These are phyloP conservation scores for Drosophila equinoxialis DNA, from an alignment of 1,140 invertebrate species.

Conservation along the genomic window DNA sequence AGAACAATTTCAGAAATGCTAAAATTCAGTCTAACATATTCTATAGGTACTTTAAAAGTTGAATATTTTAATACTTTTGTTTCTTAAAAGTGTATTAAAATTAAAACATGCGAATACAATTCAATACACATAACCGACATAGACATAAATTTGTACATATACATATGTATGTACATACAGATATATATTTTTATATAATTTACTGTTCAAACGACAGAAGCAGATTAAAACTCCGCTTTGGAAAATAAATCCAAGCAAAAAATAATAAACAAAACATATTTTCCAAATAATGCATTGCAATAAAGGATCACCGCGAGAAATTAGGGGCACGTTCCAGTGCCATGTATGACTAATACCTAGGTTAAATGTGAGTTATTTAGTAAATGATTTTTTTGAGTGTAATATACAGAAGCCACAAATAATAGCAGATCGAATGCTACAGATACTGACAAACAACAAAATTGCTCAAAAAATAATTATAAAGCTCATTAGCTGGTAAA, in stretches of 20 bases:
- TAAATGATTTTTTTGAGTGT: conserved; percentile 1
- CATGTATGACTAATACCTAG: no score
- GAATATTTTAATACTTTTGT: neutral
- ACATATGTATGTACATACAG: neutral
- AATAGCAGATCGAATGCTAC: conserved; percentile 48
- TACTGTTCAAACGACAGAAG: neutral
- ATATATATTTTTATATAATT: neutral
- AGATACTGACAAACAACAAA: conserved; percentile 37
- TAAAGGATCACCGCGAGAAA: neutral
- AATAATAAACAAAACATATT: conserved; percentile 3
- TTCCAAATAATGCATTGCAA: neutral
- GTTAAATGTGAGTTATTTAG: neutral
- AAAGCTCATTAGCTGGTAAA: conserved; percentile 65
- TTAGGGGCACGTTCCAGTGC: neutral
- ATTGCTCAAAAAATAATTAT: conserved; percentile 67
- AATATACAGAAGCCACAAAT: conserved; percentile 54
- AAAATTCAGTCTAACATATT: no score
- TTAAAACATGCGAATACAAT: no score
- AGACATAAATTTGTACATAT: no score
- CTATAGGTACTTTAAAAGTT: no score
- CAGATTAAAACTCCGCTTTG: neutral
- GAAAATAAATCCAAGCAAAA: neutral
- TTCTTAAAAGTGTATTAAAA: no score
- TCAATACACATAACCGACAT: neutral
- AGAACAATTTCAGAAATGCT: no score